Conservation (phyloP, 2,113 vertebrate species). For the Genyomyrus donnyi region DNA sequence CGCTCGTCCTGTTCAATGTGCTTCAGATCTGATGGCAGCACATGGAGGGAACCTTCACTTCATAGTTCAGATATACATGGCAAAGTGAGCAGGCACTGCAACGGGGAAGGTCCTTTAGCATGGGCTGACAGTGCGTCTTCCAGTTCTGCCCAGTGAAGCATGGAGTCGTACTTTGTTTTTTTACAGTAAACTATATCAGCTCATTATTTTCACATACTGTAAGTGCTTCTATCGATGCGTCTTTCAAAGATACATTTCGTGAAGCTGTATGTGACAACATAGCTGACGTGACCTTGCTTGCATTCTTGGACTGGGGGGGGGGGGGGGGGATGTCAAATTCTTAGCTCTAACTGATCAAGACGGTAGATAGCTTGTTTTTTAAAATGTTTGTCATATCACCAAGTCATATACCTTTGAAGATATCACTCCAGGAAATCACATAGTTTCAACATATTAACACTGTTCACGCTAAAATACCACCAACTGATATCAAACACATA, state of each 20-base stretch:
- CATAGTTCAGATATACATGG: neutral
- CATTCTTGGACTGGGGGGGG: neutral
- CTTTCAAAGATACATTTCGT: neutral
- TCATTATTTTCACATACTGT: neutral
- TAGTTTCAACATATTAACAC: neutral
- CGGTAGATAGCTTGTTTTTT: neutral
- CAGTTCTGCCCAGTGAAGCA: slow-evolving; percentile 70
- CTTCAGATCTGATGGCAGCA: slow-evolving; percentile 58
- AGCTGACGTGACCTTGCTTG: neutral
- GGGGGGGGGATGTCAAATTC: neutral
- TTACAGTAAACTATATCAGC: neutral
- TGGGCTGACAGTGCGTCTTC: slow-evolving; percentile 53
- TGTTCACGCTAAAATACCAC: neutral
- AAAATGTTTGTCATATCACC: neutral
- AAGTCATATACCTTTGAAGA: neutral
- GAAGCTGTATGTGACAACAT: neutral
- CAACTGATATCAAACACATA: neutral
- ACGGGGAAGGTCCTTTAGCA: slow-evolving; percentile 24
- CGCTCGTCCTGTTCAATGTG: slow-evolving; percentile 83
- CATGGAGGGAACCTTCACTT: neutral
- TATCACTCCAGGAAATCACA: neutral
- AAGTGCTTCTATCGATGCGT: too few species aligned
- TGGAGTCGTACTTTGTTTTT: slow-evolving; percentile 73
- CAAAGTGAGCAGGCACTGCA: neutral
- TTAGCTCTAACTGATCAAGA: neutral